Evolutionary conservation across 2,797 vertebrate species (phyloP), one percentile per base, ranked within the genome.

Genomic region (Sternarchorhynchus goeldii): DNA sequence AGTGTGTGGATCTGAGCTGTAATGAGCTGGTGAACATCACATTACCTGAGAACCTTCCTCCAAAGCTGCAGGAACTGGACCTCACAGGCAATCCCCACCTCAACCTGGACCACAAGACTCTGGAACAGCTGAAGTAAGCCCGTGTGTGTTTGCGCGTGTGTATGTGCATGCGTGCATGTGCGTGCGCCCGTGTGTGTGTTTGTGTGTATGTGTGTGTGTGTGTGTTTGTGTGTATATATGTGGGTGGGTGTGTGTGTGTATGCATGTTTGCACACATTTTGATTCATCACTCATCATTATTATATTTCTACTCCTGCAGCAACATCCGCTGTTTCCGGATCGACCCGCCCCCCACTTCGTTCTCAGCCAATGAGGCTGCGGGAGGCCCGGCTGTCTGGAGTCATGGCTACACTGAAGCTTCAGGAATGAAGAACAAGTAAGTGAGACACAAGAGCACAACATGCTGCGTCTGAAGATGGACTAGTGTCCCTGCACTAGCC

Each of bases 321-420:
- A 99, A 99, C 80, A 99, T 99, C 83, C 95, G 97, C 86, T 99
- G 96, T 89, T 99, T 99, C 89, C 97, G 93, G 86, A 96, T 99
- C 0, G 96, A 99, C 90, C 96, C 95, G 50, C 95, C 96, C 5
- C 95, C 91, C 0, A 91, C 92, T 32, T 83, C 86, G 53, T 93
- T 94, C 79, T 93, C 94, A 0, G 91, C 94, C 0, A 94, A 92
- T 0, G 97, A 99, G 14, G 91, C 94, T 0, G 93, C 95, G 0
- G 95, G 95, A 82, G 96, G 96, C 0, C 96, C 96, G 0, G 96
- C 96, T 0, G 96, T 99, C 58, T 99, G 97, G 97, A 98, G 96
- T 53, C 97, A 99, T 4, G 97, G 97, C 64, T 99, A 96, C 90
- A 97, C 96, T 0, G 97, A 99, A 87, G 96, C 96, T 0, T 99